Conservation (phyloP, 2,113 vertebrate species). For the Kobus ellipsiprymnus region DNA sequence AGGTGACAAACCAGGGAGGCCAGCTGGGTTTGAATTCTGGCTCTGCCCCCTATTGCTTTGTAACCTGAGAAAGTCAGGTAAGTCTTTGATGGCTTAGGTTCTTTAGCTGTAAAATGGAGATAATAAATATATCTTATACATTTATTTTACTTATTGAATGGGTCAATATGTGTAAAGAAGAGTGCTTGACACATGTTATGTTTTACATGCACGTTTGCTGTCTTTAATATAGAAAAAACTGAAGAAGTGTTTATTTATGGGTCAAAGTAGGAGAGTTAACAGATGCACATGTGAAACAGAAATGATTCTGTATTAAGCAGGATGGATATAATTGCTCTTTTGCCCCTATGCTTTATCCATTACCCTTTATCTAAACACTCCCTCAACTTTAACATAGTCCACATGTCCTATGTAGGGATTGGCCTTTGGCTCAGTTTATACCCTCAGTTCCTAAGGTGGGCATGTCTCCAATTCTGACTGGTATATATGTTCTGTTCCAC, state of each 20-base stretch:
- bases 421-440: not conserved
- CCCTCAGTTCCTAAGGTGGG: not conserved
- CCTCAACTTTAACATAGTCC: not conserved
- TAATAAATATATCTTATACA: not conserved
- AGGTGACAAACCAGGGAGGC: not conserved
- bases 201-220: not conserved
- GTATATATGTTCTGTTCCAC: not conserved
- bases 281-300: not conserved
- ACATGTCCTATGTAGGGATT: not conserved
- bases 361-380: not conserved
- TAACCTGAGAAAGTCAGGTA: not conserved
- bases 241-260: not conserved
- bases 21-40: not conserved
- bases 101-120: not conserved
- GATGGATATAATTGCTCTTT: not conserved
- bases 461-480: not conserved
- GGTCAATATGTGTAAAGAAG: not conserved
- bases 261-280: not conserved
- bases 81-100: not conserved
- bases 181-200: not conserved
- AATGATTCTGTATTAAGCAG: not conserved
- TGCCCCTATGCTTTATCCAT: not conserved
- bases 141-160: not conserved
- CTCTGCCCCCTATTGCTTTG: not conserved
- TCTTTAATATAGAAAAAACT: not conserved